phyloP scores from a whole-genome alignment of 2,797 vertebrate species.

The Danio albolineatus region DNA sequence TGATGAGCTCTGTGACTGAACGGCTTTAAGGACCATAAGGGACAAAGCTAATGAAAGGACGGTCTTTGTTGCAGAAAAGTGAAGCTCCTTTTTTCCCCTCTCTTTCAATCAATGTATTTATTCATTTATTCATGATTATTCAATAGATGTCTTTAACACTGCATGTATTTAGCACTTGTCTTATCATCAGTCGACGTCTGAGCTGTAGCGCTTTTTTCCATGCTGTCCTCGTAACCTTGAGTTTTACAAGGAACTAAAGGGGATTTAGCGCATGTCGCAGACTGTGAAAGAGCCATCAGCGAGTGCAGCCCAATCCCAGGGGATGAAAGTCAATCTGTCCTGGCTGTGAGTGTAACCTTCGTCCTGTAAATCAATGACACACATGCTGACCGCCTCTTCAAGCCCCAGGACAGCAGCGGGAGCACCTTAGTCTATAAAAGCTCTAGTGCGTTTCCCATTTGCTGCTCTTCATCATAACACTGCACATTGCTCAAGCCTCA shows the following conservation, averaged over 20 bases:
- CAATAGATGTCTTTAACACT: slow-evolving; percentile 4
- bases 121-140: slow-evolving; percentile 35
- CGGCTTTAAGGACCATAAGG: neutral
- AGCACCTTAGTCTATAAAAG: slow-evolving; percentile 1
- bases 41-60: slow-evolving; percentile 7
- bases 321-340: slow-evolving; percentile 48
- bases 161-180: slow-evolving; percentile 17
- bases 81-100: too few species aligned
- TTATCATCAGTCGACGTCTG: slow-evolving; percentile 12
- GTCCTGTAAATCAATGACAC: slow-evolving; percentile 59
- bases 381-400: slow-evolving; percentile 39
- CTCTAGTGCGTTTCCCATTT: slow-evolving; percentile 30
- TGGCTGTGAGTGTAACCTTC: slow-evolving; percentile 43
- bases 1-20: neutral
- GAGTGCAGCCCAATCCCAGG: slow-evolving; percentile 36
- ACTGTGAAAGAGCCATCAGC: slow-evolving; percentile 53
- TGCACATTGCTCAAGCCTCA: slow-evolving; percentile 13
- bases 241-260: slow-evolving; percentile 60
- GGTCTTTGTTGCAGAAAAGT: slow-evolving; percentile 2
- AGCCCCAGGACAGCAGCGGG: slow-evolving; percentile 27
- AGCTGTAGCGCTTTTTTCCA: slow-evolving; percentile 45
- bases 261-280: slow-evolving; percentile 47
- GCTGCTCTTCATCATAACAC: neutral
- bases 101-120: neutral
- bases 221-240: slow-evolving; percentile 28